A percentile compares a stretch with the other conserved stretches of the same genome.
Evolutionary conservation across 2,113 vertebrate species (phyloP).

Genomic region (human (Homo sapiens)): DNA sequence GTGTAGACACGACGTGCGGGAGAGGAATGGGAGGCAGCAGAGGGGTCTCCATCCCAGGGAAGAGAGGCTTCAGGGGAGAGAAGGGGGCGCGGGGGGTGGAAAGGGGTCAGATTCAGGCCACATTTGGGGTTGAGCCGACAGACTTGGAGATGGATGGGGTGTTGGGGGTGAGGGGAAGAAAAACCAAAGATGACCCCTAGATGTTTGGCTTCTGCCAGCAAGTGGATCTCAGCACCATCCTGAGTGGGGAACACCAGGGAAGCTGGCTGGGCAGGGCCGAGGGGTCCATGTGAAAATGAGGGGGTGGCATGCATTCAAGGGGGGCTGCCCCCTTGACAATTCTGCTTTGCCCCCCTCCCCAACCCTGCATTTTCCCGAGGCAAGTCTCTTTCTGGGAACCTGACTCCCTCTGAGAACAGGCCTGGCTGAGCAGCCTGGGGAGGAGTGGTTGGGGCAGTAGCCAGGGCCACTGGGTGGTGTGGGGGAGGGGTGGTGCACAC

Average conservation of each 20-base stretch:
- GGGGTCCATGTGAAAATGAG: accelerated
- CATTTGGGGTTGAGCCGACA: neutral
- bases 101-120: neutral
- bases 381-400: neutral
- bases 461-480: neutral
- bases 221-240: accelerated
- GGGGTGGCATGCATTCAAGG: accelerated
- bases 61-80: neutral
- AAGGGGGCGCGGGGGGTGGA: accelerated
- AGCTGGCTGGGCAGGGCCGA: accelerated
- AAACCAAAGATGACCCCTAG: accelerated
- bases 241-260: neutral
- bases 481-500: accelerated
- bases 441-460: neutral
- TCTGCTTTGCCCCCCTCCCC: accelerated
- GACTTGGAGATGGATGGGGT: neutral
- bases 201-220: too few species aligned
- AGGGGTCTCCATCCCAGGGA: neutral
- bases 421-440: accelerated
- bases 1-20: neutral
- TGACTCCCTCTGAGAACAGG: neutral
- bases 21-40: neutral
- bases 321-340: neutral
- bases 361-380: neutral
- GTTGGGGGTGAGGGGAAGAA: neutral